phyloP scores from a whole-genome alignment of 2,113 vertebrate species.

The Pelodiscus sinensis region DNA sequence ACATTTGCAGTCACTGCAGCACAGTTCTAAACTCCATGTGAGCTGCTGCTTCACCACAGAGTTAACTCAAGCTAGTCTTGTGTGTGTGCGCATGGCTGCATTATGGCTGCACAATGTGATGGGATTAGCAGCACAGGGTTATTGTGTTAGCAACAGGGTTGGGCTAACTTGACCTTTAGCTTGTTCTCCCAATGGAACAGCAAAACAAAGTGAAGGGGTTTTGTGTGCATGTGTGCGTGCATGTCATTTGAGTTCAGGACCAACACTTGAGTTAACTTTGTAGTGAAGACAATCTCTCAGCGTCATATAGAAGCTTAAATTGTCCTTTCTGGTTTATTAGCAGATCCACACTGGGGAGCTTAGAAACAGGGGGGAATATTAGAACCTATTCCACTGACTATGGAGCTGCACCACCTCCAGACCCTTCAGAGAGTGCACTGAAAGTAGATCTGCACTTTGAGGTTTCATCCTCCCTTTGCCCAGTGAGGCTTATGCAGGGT shows the following conservation, averaged over 20 bases:
- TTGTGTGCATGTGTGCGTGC: background rate
- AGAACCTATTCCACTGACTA: background rate
- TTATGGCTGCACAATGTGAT: background rate
- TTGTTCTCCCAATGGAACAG: background rate
- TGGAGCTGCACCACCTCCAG: background rate
- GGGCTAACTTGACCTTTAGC: background rate
- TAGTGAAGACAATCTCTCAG: rapidly evolving
- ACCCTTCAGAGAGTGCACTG: background rate
- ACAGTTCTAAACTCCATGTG: background rate
- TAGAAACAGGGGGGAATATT: background rate
- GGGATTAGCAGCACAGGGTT: background rate
- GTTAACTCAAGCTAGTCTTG: background rate
- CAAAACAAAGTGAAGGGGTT: background rate
- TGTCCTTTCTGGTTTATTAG: background rate
- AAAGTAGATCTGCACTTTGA: background rate
- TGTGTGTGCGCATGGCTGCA: background rate
- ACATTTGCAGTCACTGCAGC: background rate
- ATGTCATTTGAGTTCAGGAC: background rate
- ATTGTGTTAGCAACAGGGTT: background rate
- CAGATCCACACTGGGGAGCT: background rate
- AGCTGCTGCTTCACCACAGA: background rate
- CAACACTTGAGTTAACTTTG: background rate
- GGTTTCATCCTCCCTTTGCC: background rate
- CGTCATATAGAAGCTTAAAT: background rate
- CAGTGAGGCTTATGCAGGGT: background rate